phyloP scores from a whole-genome alignment of 2,113 vertebrate genomes.

The Cyphomyrus plagiostoma region DNA sequence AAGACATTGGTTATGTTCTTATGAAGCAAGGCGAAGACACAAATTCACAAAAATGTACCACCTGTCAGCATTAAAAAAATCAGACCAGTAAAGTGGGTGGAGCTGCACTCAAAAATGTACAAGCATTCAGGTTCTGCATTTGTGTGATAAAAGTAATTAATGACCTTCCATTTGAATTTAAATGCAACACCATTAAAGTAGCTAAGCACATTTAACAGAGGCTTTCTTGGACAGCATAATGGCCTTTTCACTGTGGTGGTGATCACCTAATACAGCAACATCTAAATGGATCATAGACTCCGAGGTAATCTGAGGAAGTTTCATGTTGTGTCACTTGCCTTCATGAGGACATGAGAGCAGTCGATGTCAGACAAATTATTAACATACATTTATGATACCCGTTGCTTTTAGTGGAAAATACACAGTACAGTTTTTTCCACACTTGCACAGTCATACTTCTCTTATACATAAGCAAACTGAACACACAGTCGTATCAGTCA shows the following conservation, averaged over 20 bases:
- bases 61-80: not conserved
- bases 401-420: not conserved
- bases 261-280: not conserved
- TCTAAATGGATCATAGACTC: not conserved
- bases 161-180: not conserved
- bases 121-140: not conserved
- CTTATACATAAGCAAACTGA: not conserved
- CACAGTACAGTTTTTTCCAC: not conserved
- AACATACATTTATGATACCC: not conserved
- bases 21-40: not conserved
- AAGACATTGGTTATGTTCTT: not conserved
- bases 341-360: not conserved
- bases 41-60: not conserved
- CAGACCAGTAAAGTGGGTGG: not conserved
- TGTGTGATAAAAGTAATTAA: constrained; percentile 12
- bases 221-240: not conserved
- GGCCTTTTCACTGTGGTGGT: not conserved
- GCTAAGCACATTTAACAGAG: not conserved
- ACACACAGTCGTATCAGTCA: not conserved
- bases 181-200: not conserved
- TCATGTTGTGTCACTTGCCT: not conserved
- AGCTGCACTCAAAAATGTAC: not conserved
- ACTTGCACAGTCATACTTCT: not conserved
- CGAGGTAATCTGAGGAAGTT: not conserved
- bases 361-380: not conserved